Percentiles rank a stretch among this genome's conserved stretches.
phyloP scores from a whole-genome alignment of 1,140 invertebrate genomes.

The Agrilus planipennis region DNA sequence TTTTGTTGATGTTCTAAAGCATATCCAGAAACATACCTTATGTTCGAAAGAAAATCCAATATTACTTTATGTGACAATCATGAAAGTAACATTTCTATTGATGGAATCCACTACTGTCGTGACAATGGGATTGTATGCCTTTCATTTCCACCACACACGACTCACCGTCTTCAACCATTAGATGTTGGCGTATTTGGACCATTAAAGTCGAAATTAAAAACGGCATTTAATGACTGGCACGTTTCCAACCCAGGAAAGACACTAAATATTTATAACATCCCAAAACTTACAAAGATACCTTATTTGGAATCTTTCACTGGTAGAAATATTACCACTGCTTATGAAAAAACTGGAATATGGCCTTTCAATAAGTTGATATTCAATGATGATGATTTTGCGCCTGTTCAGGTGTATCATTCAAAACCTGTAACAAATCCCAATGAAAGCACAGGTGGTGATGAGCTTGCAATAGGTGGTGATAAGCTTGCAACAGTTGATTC shows the following conservation, averaged over 20 bases:
- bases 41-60: neutral
- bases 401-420: no score
- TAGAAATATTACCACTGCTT: no score
- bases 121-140: slow-evolving; percentile 2
- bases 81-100: slow-evolving; percentile 3
- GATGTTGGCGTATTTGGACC: slow-evolving; percentile 1
- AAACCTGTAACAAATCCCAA: no score
- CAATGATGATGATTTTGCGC: no score
- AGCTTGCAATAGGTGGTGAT: no score
- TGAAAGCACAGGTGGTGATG: no score
- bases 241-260: slow-evolving; percentile 3
- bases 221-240: neutral
- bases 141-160: slow-evolving; percentile 1
- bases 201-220: neutral
- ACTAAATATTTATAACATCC: neutral
- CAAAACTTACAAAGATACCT: neutral
- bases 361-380: slow-evolving; percentile 11
- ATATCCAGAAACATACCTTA: neutral
- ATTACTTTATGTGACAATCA: neutral
- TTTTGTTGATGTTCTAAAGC: neutral
- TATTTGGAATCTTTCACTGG: slow-evolving; percentile 1
- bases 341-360: no score
- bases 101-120: neutral
- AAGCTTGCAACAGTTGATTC: no score
- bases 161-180: neutral